These are phyloP conservation scores for Columba guinea DNA, from an alignment of 2,797 vertebrate species.

Conservation along the genomic window DNA sequence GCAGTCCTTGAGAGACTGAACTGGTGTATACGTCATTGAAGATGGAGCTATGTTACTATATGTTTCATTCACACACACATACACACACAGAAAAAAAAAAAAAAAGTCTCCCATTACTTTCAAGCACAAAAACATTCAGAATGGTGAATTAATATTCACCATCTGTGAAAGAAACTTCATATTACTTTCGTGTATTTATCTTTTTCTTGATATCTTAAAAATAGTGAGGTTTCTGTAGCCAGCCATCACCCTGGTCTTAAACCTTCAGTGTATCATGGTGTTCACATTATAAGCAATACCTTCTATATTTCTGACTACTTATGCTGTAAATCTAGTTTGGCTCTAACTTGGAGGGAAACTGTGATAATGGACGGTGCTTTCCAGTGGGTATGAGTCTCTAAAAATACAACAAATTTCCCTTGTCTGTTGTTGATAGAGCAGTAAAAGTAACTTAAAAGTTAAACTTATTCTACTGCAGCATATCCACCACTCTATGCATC, in stretches of 20 bases:
- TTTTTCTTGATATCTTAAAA: neutral
- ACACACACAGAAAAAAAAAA: neutral
- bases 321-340: neutral
- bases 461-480: neutral
- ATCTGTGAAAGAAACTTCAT: neutral
- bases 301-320: neutral
- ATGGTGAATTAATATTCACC: neutral
- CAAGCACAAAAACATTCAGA: neutral
- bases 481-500: neutral
- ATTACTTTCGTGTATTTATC: neutral
- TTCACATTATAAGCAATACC: neutral
- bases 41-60: neutral
- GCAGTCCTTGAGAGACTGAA: neutral
- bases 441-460: neutral
- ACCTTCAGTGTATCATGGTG: neutral
- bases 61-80: neutral
- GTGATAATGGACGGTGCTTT: neutral
- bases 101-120: neutral
- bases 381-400: neutral
- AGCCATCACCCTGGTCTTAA: neutral
- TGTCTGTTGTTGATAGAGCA: neutral
- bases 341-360: neutral
- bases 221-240: neutral
- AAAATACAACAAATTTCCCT: neutral
- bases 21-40: neutral